These are phyloP conservation scores for Nasalis larvatus DNA, from an alignment of 2,113 vertebrate genomes.

Conservation along the genomic window DNA sequence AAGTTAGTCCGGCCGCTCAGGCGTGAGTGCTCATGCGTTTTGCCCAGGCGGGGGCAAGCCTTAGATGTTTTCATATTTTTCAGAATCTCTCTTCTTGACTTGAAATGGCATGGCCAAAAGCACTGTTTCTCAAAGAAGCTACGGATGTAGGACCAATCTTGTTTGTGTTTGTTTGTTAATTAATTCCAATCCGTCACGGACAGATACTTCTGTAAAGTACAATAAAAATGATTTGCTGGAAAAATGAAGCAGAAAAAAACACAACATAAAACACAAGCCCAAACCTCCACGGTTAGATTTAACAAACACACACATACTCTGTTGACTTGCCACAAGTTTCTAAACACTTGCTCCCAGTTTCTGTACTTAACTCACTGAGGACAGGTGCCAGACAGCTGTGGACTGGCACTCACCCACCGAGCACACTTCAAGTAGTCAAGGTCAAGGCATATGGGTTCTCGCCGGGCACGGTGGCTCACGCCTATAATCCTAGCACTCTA, in stretches of 20 bases:
- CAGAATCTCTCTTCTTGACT: background rate
- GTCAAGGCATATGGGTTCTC: background rate
- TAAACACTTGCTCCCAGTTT: conserved; percentile 11
- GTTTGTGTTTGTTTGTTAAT: background rate
- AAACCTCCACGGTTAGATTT: conserved; percentile 32
- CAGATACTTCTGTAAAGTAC: background rate
- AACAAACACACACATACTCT: background rate
- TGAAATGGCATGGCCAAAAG: background rate
- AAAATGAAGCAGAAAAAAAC: conserved; percentile 51
- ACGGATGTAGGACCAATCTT: background rate
- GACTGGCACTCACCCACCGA: background rate
- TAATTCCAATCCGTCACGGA: background rate
- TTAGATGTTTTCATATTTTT: background rate
- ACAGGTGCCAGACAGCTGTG: background rate
- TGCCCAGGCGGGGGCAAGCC: background rate
- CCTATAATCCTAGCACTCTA: too few species aligned
- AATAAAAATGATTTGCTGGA: conserved; percentile 38
- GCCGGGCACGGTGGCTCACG: too few species aligned
- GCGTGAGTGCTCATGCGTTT: fast-evolving
- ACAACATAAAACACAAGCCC: background rate
- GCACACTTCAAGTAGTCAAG: background rate
- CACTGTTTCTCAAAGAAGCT: background rate
- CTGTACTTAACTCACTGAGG: background rate
- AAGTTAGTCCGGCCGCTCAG: background rate
- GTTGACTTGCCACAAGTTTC: background rate